Base-by-base conservation (phyloP, 1,140 invertebrate species). In the Trichogramma pretiosum region DNA sequence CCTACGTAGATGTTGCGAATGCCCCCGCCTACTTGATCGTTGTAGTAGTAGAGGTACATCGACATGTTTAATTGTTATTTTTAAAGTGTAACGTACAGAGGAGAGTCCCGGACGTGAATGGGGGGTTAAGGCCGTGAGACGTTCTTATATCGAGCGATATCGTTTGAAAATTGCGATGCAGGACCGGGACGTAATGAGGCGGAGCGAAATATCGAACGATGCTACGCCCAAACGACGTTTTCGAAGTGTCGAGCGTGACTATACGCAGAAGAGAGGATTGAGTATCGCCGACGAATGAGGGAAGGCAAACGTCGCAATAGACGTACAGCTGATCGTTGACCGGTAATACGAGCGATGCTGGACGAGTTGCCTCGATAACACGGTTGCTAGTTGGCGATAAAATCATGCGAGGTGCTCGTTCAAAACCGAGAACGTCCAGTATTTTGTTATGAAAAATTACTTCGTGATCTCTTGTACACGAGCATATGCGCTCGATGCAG, bases 271-370 rank as follows among this genome's bases (percentile, higher is more conserved):
- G 38, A 3, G 55, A 54, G 10, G 48, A 43, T 43, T 53, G 30
- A 18, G 48, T 39, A 43, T 60, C 54, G 9, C 55, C 58, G 13
- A 53, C 44, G 2, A 53, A 42, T 16, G 55, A 50, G 0, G 52
- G 35, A 33, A 48, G 46, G 22, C 56, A 53, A 28, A 63, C 46
- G 48, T 61, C 55, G 11, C 51, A 46, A 33, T 60, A 62, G 40
- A 62, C 39, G 32, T 53, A 59, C 28, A 56, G 13, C 5, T 53
- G 19, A 17, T 36, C 16, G 1, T 48, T 48, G 26, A 56, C 26
- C 13, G 41, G 28, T 9, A 32, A 30, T 4, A 42, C 33, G 3
- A 56, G 16, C 5, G 41, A 3, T 18, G 46, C 46, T 1, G 42
- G 46, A 28, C 47, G 40, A 8, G 18, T 39, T 43, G 0, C 35